A percentile compares a stretch with the other conserved stretches of the same genome.
phyloP scores from a whole-genome alignment of 2,888 invertebrate species.

The Cosmia pyralina region DNA sequence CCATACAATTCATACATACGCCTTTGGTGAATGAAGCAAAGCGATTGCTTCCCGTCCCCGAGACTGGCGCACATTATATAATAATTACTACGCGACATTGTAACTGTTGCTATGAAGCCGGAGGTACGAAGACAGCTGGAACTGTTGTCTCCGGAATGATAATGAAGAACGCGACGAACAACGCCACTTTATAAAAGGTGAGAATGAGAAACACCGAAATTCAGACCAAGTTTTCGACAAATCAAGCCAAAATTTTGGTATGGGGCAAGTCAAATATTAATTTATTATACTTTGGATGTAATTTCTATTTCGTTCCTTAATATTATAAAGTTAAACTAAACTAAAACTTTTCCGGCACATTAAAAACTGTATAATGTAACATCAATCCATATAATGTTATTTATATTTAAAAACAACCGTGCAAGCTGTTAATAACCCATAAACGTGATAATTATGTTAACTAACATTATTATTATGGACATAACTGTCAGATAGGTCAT shows the following conservation, averaged over 20 bases:
- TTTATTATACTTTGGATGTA: not conserved
- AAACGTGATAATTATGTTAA: conserved; percentile 19
- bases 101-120: conserved; percentile 45
- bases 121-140: conserved; percentile 30
- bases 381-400: not conserved
- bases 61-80: conserved; percentile 62
- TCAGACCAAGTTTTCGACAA: conserved; percentile 16
- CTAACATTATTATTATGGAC: conserved; percentile 13
- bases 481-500: conserved; percentile 34
- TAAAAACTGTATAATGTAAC: not conserved
- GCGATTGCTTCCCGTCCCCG: conserved; percentile 77
- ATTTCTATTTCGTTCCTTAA: not conserved
- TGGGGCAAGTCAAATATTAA: not conserved
- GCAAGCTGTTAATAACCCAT: conserved; percentile 16
- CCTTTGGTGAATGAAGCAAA: conserved; percentile 80
- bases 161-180: conserved; percentile 34
- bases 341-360: not conserved
- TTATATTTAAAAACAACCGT: not conserved
- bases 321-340: not conserved
- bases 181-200: conserved; percentile 30
- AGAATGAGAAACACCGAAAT: conserved; percentile 19
- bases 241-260: not conserved
- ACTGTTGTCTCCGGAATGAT: conserved; percentile 43
- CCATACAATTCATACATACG: conserved; percentile 83
- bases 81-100: conserved; percentile 63